Evolutionary conservation across 2,888 invertebrate species (phyloP).

Genomic region (Heliothis peltigera): DNA sequence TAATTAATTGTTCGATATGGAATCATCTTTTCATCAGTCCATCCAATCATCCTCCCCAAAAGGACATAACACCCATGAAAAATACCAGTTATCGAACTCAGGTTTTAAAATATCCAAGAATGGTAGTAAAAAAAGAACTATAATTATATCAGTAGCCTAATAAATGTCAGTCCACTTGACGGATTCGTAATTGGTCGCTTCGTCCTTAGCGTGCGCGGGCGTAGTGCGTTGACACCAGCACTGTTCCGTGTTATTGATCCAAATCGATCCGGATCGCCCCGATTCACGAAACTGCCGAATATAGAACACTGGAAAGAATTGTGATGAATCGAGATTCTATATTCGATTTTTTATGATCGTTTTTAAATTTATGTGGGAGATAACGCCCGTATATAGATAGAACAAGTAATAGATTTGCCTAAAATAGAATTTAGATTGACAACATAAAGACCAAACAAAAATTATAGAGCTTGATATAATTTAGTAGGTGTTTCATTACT

Average conservation of each 20-base stretch:
- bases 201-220: constrained; percentile 56
- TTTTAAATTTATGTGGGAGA: constrained; percentile 13
- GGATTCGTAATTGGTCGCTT: constrained; percentile 57
- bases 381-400: too few species aligned
- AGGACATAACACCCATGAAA: constrained; percentile 12
- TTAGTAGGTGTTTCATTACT: too few species aligned
- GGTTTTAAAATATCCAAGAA: constrained; percentile 26
- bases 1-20: background rate
- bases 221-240: constrained; percentile 80
- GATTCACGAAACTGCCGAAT: constrained; percentile 66
- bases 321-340: constrained; percentile 29
- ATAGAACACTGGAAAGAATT: constrained; percentile 49
- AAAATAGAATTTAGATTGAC: too few species aligned
- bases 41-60: too few species aligned
- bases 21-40: too few species aligned
- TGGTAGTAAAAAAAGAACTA: constrained; percentile 47
- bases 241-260: constrained; percentile 84
- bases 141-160: constrained; percentile 49
- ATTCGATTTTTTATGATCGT: constrained; percentile 17
- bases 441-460: too few species aligned
- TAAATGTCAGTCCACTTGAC: constrained; percentile 59
- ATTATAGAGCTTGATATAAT: too few species aligned
- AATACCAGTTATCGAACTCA: constrained; percentile 34
- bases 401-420: too few species aligned
- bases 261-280: constrained; percentile 75